These are phyloP conservation scores for Conus ventricosus DNA, from an alignment of 1,140 invertebrate species.

Conservation along the genomic window DNA sequence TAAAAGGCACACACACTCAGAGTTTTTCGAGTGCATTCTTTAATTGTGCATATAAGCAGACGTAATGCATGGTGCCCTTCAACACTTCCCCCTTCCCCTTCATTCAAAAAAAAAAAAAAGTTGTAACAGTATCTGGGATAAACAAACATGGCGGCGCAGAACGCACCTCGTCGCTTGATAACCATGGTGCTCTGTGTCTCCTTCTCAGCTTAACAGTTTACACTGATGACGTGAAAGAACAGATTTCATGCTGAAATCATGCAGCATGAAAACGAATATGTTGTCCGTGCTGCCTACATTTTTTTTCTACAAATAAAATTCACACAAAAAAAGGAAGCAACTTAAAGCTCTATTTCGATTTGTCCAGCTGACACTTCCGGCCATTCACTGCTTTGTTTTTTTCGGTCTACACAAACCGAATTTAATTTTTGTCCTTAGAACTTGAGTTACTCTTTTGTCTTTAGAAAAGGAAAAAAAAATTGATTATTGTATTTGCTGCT, in stretches of 20 bases:
- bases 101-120: not conserved
- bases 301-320: not conserved
- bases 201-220: conserved; percentile 22
- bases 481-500: too few relatives aligned
- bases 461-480: too few relatives aligned
- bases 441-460: too few relatives aligned
- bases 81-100: too few relatives aligned
- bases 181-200: conserved; percentile 59
- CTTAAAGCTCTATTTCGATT: not conserved
- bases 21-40: too few relatives aligned
- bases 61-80: too few relatives aligned
- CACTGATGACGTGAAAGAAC: conserved; percentile 4
- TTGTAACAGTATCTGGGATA: conserved; percentile 30
- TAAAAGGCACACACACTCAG: too few relatives aligned
- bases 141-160: conserved; percentile 48
- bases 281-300: conserved; percentile 1
- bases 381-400: not conserved
- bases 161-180: conserved; percentile 69
- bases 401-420: too few relatives aligned
- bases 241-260: conserved; percentile 8
- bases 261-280: not conserved
- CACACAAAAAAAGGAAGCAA: not conserved
- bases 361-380: not conserved
- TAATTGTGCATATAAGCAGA: too few relatives aligned
- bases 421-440: too few relatives aligned